These are phyloP conservation scores for Darevskia nairensis DNA, from an alignment of 2,797 vertebrate species.

Conservation along the genomic window DNA sequence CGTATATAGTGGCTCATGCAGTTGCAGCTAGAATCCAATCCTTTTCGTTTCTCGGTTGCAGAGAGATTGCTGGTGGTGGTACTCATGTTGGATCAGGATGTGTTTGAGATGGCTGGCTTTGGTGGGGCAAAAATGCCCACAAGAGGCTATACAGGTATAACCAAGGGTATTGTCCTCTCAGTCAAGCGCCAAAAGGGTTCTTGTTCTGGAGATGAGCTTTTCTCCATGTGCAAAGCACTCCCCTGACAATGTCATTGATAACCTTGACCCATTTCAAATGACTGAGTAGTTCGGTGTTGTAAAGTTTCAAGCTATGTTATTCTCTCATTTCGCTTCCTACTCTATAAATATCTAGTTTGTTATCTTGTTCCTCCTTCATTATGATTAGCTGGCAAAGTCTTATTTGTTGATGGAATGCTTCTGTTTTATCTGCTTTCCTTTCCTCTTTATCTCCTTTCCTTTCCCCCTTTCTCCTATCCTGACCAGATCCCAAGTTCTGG, in stretches of 20 bases:
- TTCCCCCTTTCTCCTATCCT: not conserved
- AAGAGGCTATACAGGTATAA: not conserved
- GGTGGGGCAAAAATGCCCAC: not conserved
- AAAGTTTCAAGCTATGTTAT: not conserved
- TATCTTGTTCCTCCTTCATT: not conserved
- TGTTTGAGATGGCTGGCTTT: not conserved
- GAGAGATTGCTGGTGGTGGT: not conserved
- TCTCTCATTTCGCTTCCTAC: not conserved
- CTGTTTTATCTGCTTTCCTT: not conserved
- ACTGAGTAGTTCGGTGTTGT: not conserved
- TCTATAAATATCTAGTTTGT: not conserved
- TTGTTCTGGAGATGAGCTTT: not conserved
- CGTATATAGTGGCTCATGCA: not conserved
- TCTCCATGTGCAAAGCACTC: not conserved
- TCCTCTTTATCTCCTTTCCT: not conserved
- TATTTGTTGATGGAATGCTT: not conserved
- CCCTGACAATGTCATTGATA: not conserved
- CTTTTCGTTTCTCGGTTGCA: not conserved
- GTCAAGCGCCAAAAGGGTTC: not conserved
- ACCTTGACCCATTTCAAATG: not conserved
- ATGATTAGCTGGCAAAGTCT: not conserved
- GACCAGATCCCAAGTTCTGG: too few relatives aligned
- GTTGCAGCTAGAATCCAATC: not conserved
- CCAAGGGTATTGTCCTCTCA: not conserved
- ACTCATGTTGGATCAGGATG: not conserved